Base-by-base conservation (phyloP, 2,888 invertebrate genomes). In the Coremacera marginata region DNA sequence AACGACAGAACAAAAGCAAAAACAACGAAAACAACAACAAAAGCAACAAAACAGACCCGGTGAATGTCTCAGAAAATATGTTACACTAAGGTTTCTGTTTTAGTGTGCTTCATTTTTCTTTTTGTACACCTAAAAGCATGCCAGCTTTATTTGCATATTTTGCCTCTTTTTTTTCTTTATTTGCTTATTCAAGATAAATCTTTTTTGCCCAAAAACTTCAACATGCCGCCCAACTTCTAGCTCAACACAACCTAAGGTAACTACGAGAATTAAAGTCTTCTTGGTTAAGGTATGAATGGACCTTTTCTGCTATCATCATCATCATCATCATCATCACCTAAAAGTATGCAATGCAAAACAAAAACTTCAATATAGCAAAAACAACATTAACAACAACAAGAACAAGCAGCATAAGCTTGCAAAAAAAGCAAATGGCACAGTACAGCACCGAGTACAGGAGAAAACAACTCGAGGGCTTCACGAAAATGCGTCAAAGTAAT, bases 401-500 rank as follows among this genome's bases (percentile, higher is more conserved):
- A 49, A 8, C n/a, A 37, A 37, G 55, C n/a, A 22, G 44, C 31
- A 44, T 37, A 16, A 1, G 44, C 31, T 34, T 37, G 67, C 22
- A 16, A 37, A 3, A 37, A 7, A 67, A 37, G 3, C 5, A n/a
- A 49, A 52, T 25, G 31, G 8, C 25, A 22, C 55, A 27, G 25
- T 16, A 52, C 70, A 22, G 31, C 5, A 16, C 34, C 14, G 16
- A 51, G n/a, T 22, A 16, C n/a, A 52, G 31, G 31, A 31, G 52
- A 25, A 2, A n/a, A 62, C 25, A 25, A 49, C 62, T 51, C 25
- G 27, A 60, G 49, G 72, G 34, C 71, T 51, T 68, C 14, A 67
- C 67, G 67, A 72, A 81, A 82, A 83, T 84, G 82, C 86, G 85
- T 85, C 85, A 87, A 88, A 88, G 89, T 88, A 88, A 88, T 88